These are phyloP conservation scores for Cheilosia vulpina DNA, from an alignment of 2,888 invertebrate genomes.

Conservation along the genomic window DNA sequence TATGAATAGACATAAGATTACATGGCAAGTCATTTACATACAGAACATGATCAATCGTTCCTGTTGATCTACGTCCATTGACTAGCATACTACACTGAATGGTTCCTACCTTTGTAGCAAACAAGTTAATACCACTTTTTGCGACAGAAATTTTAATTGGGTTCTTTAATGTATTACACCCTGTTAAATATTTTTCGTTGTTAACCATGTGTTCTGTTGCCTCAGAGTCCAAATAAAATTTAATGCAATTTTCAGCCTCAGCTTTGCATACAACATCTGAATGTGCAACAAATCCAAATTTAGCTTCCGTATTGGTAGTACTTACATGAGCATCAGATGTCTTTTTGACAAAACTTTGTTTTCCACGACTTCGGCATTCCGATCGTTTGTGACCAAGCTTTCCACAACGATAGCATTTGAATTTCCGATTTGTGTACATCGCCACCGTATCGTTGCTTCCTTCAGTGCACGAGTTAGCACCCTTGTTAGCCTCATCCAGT, in stretches of 20 bases:
- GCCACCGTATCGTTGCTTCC: too few relatives aligned
- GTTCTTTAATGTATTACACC: neutral
- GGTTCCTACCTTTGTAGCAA: neutral
- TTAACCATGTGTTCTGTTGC: too few relatives aligned
- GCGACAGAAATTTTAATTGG: neutral
- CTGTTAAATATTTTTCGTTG: too few relatives aligned
- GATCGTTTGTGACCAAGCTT: neutral
- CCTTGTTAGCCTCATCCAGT: too few relatives aligned
- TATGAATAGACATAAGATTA: too few relatives aligned
- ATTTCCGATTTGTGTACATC: too few relatives aligned
- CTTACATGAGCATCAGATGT: neutral
- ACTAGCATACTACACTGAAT: neutral
- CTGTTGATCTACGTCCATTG: neutral
- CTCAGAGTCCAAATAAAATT: too few relatives aligned
- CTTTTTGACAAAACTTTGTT: neutral
- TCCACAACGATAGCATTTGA: neutral
- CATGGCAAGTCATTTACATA: neutral
- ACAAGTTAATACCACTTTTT: neutral
- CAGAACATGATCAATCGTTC: neutral
- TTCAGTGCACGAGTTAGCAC: too few relatives aligned
- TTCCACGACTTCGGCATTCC: neutral
- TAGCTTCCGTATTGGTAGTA: neutral
- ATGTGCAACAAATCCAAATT: neutral
- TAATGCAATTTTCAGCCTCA: neutral
- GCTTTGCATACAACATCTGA: neutral